Evolutionary conservation across 2,113 vertebrate genomes (phyloP), one percentile per base, ranked within the genome.

Genomic region (Panthera tigris): DNA sequence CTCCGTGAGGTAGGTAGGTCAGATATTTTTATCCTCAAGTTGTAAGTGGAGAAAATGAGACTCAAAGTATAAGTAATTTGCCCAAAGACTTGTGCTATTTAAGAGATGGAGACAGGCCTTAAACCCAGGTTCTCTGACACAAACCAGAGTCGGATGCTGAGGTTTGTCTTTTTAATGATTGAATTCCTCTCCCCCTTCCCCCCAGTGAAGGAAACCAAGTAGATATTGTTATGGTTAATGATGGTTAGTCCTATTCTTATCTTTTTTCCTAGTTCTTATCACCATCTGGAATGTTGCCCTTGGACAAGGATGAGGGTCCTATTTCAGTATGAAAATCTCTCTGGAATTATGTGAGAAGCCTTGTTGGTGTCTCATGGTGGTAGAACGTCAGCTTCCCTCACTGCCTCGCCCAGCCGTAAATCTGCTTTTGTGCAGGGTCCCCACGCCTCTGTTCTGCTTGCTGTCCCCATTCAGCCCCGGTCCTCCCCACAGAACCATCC

Each of bases 11-110:
- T 86, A 65, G 31, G 61, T 86, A 48, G 69, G 48, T 50, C 31
- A 68, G 65, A 33, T 96, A 74, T 82, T 83, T 97, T 90, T 93
- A 91, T 89, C 79, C 65, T 87, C 33, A 48, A 7, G 41, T 73
- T 89, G 36, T 48, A 68, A 55, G 73, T 27, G 33, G 14, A 48
- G 68, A 50, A 86, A 83, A 57, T 25, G 27, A 79, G 86, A 93
- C 65, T 55, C 66, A 78, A 81, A 52, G 52, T 25, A 1, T n/a
- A 13, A 61, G 31, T 31, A 10, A 15, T 73, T 63, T 27, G 11
- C 31, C 57, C 61, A 41, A 10, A 41, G 31, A 33, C 61, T 66
- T 39, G 1, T 21, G 68, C 79, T 48, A 0, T 45, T 52, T 2
- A 23, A 87, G 79, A 89, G 63, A 29, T 5, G 16, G 65, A 55